These are phyloP conservation scores for Macrostomum lignano DNA, from an alignment of 1,140 invertebrate species.

Conservation along the genomic window DNA sequence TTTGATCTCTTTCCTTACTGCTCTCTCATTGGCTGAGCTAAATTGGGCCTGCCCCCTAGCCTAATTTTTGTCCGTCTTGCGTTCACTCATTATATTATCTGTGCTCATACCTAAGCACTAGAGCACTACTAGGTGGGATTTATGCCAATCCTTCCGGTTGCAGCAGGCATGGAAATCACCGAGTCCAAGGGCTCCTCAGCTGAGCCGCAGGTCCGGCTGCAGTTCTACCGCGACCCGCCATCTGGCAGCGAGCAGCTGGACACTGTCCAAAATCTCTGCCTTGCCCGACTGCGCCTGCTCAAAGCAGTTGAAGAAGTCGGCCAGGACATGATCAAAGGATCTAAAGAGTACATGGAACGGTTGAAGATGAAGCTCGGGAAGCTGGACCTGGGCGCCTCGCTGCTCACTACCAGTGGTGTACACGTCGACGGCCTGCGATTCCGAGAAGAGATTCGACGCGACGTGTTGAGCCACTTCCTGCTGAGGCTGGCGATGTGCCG, in stretches of 20 bases:
- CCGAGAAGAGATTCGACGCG: conserved; percentile 3
- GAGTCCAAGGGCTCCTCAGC: too few species aligned
- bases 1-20: too few species aligned
- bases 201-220: too few species aligned
- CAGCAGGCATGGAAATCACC: too few species aligned
- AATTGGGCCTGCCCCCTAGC: too few species aligned
- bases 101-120: too few species aligned
- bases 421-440: conserved; percentile 3
- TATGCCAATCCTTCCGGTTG: too few species aligned
- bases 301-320: conserved; percentile 42
- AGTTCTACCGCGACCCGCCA: not conserved
- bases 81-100: too few species aligned
- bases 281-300: conserved; percentile 26
- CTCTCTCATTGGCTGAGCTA: too few species aligned
- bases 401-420: conserved; percentile 3
- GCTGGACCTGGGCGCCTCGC: conserved; percentile 35
- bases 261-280: conserved; percentile 1
- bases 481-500: conserved; percentile 59
- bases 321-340: conserved; percentile 35
- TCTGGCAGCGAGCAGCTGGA: not conserved
- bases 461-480: conserved; percentile 56
- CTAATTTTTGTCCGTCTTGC: too few species aligned
- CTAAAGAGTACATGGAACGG: conserved; percentile 42
- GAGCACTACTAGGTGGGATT: too few species aligned
- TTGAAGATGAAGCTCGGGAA: too few species aligned